phyloP scores from a whole-genome alignment of 2,888 invertebrate genomes.

The Parnassius glacialis region DNA sequence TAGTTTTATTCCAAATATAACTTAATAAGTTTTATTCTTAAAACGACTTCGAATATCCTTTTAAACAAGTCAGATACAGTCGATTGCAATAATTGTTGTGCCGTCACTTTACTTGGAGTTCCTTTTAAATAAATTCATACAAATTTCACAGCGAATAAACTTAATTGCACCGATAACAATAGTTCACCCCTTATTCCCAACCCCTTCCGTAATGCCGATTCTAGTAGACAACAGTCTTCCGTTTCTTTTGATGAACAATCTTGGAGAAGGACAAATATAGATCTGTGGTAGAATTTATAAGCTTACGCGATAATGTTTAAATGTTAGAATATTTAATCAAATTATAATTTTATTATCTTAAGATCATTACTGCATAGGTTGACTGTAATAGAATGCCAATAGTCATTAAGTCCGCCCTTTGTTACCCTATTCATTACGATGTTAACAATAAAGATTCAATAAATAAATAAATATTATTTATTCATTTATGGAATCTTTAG shows the following conservation, averaged over 20 bases:
- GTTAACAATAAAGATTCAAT: no score
- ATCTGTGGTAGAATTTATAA: conserved; percentile 35
- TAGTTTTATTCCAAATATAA: no score
- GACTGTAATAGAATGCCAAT: no score
- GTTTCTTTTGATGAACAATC: conserved; percentile 57
- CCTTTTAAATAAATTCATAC: conserved; percentile 42
- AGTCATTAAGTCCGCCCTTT: no score
- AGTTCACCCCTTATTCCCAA: conserved; percentile 51
- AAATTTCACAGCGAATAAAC: conserved; percentile 71
- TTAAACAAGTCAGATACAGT: neutral
- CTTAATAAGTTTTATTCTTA: no score
- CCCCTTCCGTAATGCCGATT: conserved; percentile 60
- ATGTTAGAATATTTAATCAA: no score
- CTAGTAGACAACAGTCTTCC: conserved; percentile 65
- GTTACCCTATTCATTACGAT: no score
- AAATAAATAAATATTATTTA: no score
- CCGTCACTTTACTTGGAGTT: conserved; percentile 42
- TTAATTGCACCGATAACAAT: conserved; percentile 57
- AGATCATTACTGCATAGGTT: no score
- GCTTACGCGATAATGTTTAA: conserved; percentile 13
- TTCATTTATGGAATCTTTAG: no score
- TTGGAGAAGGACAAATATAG: conserved; percentile 49
- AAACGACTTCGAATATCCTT: neutral
- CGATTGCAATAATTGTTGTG: conserved; percentile 4
- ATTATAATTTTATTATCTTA: no score